Evolutionary conservation across 2,888 invertebrate genomes (phyloP).

Genomic region (Onthophagus sagittarius): DNA sequence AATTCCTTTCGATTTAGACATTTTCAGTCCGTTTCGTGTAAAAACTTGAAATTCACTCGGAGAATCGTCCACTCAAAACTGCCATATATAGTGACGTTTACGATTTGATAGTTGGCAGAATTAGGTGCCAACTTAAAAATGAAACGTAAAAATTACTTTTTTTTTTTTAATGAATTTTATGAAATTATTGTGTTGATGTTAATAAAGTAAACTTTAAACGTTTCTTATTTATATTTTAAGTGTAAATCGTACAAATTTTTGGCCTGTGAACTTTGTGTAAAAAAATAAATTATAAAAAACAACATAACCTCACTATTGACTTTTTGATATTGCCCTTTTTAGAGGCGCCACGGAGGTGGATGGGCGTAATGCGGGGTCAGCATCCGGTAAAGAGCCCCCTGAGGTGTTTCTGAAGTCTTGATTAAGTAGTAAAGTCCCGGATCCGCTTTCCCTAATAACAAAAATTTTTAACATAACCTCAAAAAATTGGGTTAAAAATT

Average conservation of each 20-base stretch:
- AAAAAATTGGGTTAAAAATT: not conserved
- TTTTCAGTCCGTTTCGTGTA: slow-evolving; percentile 24
- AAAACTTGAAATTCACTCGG: slow-evolving; percentile 17
- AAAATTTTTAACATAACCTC: slow-evolving; percentile 2
- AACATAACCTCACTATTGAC: slow-evolving; percentile 15
- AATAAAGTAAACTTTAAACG: too few species aligned
- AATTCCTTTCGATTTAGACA: slow-evolving; percentile 30
- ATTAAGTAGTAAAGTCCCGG: slow-evolving; percentile 35
- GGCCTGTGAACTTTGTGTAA: not conserved
- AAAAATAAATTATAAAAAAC: slow-evolving; percentile 1
- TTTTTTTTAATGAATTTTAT: too few species aligned
- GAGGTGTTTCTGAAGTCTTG: slow-evolving; percentile 35
- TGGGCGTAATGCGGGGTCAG: slow-evolving; percentile 43
- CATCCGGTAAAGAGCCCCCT: slow-evolving; percentile 38
- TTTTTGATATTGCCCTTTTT: slow-evolving; percentile 27
- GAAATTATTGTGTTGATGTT: too few species aligned
- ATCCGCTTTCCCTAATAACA: slow-evolving; percentile 35
- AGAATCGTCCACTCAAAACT: slow-evolving; percentile 21
- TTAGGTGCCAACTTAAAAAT: not conserved
- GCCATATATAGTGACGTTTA: slow-evolving; percentile 19
- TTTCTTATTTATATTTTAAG: not conserved
- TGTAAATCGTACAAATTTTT: not conserved
- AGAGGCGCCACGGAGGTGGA: slow-evolving; percentile 43
- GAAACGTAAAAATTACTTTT: not conserved
- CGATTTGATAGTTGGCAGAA: slow-evolving; percentile 21